Conservation (phyloP, 2,888 invertebrate genomes). For the Crematogaster levior region DNA sequence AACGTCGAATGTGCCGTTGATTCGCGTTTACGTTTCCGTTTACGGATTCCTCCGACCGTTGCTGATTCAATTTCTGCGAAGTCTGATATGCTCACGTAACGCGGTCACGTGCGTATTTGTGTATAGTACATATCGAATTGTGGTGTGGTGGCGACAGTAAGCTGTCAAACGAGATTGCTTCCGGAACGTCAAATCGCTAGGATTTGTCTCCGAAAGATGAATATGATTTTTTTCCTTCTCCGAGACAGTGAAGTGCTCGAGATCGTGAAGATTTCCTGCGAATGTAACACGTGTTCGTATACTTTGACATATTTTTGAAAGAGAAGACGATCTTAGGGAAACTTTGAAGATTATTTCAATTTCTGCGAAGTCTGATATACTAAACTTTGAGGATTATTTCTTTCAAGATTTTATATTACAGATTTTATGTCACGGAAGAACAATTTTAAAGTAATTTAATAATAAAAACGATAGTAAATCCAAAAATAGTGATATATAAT, state of each 20-base stretch:
- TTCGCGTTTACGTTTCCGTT: constrained; percentile 41
- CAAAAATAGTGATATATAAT: neutral
- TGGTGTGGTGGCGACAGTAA: constrained; percentile 37
- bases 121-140: constrained; percentile 32
- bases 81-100: constrained; percentile 36
- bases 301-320: neutral
- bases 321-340: neutral
- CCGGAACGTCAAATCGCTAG: constrained; percentile 17
- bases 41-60: constrained; percentile 39
- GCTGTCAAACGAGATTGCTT: constrained; percentile 51
- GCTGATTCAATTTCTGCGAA: constrained; percentile 47
- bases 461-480: neutral
- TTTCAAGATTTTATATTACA: neutral
- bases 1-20: constrained; percentile 17
- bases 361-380: no score
- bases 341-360: neutral
- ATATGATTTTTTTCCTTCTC: constrained; percentile 21
- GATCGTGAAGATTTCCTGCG: neutral
- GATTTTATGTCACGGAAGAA: neutral
- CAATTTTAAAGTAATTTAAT: neutral
- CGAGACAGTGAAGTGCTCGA: neutral
- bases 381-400: no score
- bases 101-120: neutral
- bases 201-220: constrained; percentile 44
- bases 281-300: neutral